Percentiles rank a stretch among this genome's conserved stretches.
phyloP scores from a whole-genome alignment of 2,797 vertebrate genomes.

The Siniperca undulata region DNA sequence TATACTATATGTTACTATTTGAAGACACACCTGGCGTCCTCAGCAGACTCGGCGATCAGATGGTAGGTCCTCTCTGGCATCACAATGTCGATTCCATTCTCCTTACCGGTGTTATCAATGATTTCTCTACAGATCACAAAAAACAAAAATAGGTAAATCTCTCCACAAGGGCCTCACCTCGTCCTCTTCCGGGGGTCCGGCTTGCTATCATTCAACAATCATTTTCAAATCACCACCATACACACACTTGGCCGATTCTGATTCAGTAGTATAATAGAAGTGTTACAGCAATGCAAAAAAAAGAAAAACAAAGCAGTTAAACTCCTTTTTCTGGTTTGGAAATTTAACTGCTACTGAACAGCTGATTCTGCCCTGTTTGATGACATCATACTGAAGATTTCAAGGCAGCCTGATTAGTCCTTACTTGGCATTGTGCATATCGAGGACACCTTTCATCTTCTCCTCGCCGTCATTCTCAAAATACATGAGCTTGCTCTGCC shows the following conservation, averaged over 20 bases:
- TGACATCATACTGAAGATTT: background rate
- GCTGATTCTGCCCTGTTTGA: background rate
- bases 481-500: conserved; percentile 95
- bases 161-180: background rate
- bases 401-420: conserved; percentile 33
- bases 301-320: too few relatives aligned
- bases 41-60: conserved; percentile 94
- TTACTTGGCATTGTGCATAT: conserved; percentile 93
- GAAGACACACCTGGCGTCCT: conserved; percentile 90
- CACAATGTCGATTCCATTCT: conserved; percentile 94
- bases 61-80: conserved; percentile 93
- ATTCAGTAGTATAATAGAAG: too few relatives aligned
- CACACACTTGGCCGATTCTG: too few relatives aligned
- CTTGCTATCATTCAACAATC: background rate
- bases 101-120: conserved; percentile 93
- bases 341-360: background rate
- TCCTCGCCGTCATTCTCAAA: conserved; percentile 97
- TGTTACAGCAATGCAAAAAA: too few relatives aligned
- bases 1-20: too few relatives aligned
- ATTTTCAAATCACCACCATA: background rate
- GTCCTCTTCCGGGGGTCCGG: too few relatives aligned
- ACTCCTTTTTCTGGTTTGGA: background rate
- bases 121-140: conserved; percentile 87
- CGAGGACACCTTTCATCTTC: conserved; percentile 93
- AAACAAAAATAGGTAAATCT: fast-evolving